These are phyloP conservation scores for Setophaga kirtlandii DNA, from an alignment of 2,113 vertebrate species.

Conservation along the genomic window DNA sequence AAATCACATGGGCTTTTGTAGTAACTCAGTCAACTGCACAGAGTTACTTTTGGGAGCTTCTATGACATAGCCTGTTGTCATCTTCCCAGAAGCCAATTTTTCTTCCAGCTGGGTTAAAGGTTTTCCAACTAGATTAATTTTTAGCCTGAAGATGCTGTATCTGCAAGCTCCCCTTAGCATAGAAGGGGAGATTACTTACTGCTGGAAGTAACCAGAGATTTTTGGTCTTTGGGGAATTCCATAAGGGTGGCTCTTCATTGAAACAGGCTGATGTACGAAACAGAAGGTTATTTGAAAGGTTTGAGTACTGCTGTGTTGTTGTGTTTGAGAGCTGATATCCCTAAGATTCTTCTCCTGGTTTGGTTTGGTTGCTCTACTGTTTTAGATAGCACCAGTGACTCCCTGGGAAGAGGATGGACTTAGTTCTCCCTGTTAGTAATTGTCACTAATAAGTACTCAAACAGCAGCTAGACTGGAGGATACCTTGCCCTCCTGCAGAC, in stretches of 20 bases:
- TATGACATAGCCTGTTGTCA: not conserved
- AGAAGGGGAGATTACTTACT: not conserved
- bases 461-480: not conserved
- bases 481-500: not conserved
- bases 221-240: not conserved
- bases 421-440: not conserved
- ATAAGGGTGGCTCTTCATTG: not conserved
- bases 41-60: not conserved
- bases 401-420: not conserved
- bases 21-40: not conserved
- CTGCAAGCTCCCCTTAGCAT: not conserved
- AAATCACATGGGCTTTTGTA: not conserved
- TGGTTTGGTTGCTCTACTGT: not conserved
- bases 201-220: not conserved
- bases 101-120: not conserved
- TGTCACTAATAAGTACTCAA: slow-evolving; percentile 15
- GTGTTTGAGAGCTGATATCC: not conserved
- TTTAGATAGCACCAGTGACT: not conserved
- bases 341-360: not conserved
- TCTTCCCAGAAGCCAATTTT: not conserved
- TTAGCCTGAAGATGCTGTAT: not conserved
- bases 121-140: not conserved
- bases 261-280: not conserved
- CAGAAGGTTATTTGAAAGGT: not conserved
- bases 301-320: not conserved